Base-by-base conservation (phyloP, 2,113 vertebrate species). In the Fukomys damarensis region DNA sequence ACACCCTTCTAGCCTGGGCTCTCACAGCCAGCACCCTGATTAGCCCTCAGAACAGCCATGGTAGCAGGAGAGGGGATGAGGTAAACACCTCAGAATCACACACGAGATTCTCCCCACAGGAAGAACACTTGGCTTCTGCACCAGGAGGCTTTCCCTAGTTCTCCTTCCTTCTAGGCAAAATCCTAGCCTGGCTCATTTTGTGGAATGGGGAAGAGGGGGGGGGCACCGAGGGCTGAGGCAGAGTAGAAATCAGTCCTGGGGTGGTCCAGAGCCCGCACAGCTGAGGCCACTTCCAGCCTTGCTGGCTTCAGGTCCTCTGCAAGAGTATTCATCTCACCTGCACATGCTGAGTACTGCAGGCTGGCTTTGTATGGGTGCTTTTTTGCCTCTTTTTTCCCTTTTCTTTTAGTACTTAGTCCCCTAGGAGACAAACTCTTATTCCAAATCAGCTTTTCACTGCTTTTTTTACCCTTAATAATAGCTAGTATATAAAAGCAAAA, bases 371-470 rank as follows among this genome's bases (percentile, higher is more conserved):
- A 24, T 5, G 12, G 43, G 4, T 89, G 61, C 14, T n/a, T 89
- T 43, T 58, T 41, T 16, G 49, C 38, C 32, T 49, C 14, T 65
- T 43, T 38, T 24, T 41, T 20, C 81, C 38, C 8, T 43, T 41
- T 19, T 59, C 59, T 70, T 43, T 41, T 22, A 66, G 19, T 81
- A 41, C 70, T 66, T 43, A 70, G 65, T 65, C 58, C 65, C 83
- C 30, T 56, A 82, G 61, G 83, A 93, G 58, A 83, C 84, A 89
- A 86, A 77, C 30, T 46, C 32, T 63, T 22, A 72, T 26, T 91
- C 46, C 66, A 94, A 86, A 89, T 82, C 86, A 96, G 79, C 38
- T 93, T 86, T 79, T 49, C 56, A 52, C 61, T 28, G 49, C 81
- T 88, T 80, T 80, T 52, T 65, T 54, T 56, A 86, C 43, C n/a